Percentiles rank a stretch among this genome's conserved stretches.
Conservation (phyloP, 2,797 vertebrate genomes). For the Cynodonichthys magdalenae region DNA sequence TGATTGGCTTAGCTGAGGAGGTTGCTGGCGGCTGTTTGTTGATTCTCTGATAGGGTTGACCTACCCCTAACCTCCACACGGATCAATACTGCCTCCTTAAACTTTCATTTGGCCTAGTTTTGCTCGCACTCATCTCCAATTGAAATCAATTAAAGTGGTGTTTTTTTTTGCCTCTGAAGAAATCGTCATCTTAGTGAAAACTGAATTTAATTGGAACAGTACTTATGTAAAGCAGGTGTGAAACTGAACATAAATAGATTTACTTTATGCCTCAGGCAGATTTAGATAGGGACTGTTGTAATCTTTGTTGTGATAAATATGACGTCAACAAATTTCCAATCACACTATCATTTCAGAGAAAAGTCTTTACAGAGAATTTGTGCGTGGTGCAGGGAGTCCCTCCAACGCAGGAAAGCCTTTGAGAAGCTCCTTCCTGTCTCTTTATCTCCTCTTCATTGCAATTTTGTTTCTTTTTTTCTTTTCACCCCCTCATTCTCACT, state of each 20-base stretch:
- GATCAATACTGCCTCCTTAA: constrained; percentile 84
- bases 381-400: constrained; percentile 69
- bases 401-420: constrained; percentile 84
- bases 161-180: constrained; percentile 17
- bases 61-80: constrained; percentile 75
- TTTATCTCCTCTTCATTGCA: constrained; percentile 75
- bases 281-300: constrained; percentile 17
- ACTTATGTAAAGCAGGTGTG: neutral
- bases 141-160: constrained; percentile 63
- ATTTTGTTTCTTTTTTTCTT: constrained; percentile 76
- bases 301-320: constrained; percentile 33
- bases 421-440: constrained; percentile 77
- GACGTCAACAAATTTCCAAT: constrained; percentile 64
- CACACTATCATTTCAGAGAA: constrained; percentile 62
- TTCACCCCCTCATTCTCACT: constrained; percentile 81
- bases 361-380: constrained; percentile 52
- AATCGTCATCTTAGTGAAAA: constrained; percentile 24
- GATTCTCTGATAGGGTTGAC: constrained; percentile 79
- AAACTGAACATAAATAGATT: constrained; percentile 5
- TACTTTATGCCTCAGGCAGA: neutral
- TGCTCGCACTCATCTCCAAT: constrained; percentile 65
- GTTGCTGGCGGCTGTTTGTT: constrained; percentile 76
- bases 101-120: constrained; percentile 81
- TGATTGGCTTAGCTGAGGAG: constrained; percentile 69
- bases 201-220: constrained; percentile 17